Conservation (phyloP, 1,140 invertebrate species). For the Phocides pigmalion region DNA sequence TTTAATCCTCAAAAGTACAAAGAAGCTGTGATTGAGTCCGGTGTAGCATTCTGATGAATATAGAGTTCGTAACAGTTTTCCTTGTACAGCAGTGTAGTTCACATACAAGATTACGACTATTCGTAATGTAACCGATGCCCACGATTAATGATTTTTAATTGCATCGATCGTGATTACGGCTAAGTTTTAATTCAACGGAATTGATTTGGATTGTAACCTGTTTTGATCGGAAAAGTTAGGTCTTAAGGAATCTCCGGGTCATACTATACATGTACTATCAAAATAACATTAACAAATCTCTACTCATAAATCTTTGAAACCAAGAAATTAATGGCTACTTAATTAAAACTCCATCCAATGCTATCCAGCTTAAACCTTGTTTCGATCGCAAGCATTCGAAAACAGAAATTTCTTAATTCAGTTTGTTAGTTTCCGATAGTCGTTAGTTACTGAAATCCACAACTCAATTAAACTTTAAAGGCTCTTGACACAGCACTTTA, state of each 20-base stretch:
- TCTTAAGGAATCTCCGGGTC: neutral
- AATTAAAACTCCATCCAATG: constrained; percentile 25
- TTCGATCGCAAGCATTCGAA: constrained; percentile 33
- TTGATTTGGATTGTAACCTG: too few species aligned
- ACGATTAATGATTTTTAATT: too few species aligned
- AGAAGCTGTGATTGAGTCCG: too few species aligned
- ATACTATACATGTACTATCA: too few species aligned
- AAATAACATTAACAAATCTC: neutral
- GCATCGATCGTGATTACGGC: too few species aligned
- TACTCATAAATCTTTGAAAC: neutral
- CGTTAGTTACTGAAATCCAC: constrained; percentile 67
- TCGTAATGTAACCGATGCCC: too few species aligned
- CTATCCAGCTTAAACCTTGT: constrained; percentile 24
- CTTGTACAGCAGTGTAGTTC: too few species aligned
- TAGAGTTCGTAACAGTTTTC: too few species aligned
- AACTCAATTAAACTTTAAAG: constrained; percentile 79
- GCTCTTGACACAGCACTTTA: constrained; percentile 62
- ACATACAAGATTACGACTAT: too few species aligned
- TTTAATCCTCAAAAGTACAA: too few species aligned
- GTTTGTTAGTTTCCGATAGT: constrained; percentile 68
- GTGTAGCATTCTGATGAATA: too few species aligned
- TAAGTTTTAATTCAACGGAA: too few species aligned
- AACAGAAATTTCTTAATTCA: constrained; percentile 59
- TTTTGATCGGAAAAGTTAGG: neutral
- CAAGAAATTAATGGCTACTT: constrained; percentile 11